These are phyloP conservation scores for Sisyra nigra DNA, from an alignment of 2,888 invertebrate species.

Conservation along the genomic window DNA sequence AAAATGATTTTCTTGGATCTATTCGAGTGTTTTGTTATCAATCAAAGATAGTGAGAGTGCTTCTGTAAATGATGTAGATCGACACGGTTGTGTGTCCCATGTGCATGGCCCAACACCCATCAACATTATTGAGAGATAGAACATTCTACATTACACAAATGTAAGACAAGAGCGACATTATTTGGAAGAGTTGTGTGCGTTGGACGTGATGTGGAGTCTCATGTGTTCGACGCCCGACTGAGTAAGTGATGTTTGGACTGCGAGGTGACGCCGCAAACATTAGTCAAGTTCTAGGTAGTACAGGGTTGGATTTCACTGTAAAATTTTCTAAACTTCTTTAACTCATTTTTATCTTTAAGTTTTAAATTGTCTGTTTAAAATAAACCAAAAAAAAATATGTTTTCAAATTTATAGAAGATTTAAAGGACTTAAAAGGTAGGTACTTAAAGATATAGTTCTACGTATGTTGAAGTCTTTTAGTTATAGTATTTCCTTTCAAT, in stretches of 20 bases:
- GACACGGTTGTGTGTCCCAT: too few relatives aligned
- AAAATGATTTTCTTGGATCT: too few relatives aligned
- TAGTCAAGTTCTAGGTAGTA: constrained; percentile 5
- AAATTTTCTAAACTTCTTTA: too few relatives aligned
- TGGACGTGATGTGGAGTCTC: background rate
- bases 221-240: constrained; percentile 4
- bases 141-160: background rate
- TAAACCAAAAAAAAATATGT: background rate
- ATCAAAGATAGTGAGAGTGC: too few relatives aligned
- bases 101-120: background rate
- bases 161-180: background rate
- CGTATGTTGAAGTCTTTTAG: too few relatives aligned
- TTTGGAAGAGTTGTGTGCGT: background rate
- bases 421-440: too few relatives aligned
- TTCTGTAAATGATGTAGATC: too few relatives aligned
- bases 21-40: too few relatives aligned
- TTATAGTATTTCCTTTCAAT: too few relatives aligned
- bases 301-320: background rate
- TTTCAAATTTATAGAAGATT: background rate
- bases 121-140: constrained; percentile 4
- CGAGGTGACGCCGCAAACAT: constrained; percentile 7
- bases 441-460: too few relatives aligned
- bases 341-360: too few relatives aligned
- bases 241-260: constrained; percentile 7
- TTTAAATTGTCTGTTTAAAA: too few relatives aligned